Conservation (phyloP, 2,888 invertebrate genomes). For the Crocallis elinguaria region DNA sequence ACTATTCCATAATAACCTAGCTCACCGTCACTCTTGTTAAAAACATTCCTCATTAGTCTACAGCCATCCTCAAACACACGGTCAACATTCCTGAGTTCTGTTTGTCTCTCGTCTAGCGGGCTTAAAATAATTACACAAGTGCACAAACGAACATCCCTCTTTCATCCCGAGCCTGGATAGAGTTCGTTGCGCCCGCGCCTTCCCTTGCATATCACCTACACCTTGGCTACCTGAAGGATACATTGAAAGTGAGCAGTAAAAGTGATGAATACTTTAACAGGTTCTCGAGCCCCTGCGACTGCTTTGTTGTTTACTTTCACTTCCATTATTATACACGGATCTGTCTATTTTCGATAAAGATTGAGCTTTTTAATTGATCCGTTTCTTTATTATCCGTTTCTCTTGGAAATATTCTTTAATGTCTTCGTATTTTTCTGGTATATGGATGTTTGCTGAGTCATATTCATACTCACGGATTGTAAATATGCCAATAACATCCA, state of each 20-base stretch:
- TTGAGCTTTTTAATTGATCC: background rate
- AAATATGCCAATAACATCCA: conserved; percentile 7
- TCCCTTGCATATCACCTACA: conserved; percentile 50
- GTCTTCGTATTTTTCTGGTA: background rate
- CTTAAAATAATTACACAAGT: conserved; percentile 84
- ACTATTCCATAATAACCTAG: background rate
- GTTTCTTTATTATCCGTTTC: background rate
- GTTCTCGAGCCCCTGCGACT: conserved; percentile 50
- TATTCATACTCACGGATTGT: background rate
- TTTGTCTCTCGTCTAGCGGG: conserved; percentile 68
- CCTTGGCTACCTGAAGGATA: conserved; percentile 49
- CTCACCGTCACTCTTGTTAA: conserved; percentile 1
- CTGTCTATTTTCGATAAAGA: conserved; percentile 21
- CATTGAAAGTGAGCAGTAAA: conserved; percentile 50
- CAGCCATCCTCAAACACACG: conserved; percentile 50
- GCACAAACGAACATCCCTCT: conserved; percentile 61
- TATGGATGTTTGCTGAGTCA: background rate
- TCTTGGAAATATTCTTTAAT: background rate
- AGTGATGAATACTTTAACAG: conserved; percentile 59
- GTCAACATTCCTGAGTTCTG: conserved; percentile 71
- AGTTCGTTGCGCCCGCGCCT: conserved; percentile 60
- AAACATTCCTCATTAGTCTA: background rate
- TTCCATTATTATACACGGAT: conserved; percentile 48
- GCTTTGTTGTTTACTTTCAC: conserved; percentile 63
- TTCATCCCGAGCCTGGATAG: conserved; percentile 14